Evolutionary conservation across 2,888 invertebrate species (phyloP), one percentile per base, ranked within the genome.

Genomic region (Heliconius sara): DNA sequence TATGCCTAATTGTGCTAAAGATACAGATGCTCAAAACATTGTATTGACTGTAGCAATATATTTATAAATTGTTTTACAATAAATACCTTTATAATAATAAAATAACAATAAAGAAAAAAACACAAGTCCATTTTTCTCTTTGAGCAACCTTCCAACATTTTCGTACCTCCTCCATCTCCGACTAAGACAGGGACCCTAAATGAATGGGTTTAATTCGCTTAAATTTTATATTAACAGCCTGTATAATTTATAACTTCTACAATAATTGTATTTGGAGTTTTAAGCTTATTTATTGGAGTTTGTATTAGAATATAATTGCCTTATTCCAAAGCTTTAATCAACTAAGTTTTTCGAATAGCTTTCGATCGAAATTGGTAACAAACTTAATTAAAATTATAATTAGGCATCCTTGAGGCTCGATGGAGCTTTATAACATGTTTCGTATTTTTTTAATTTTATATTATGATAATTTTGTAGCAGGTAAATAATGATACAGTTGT

Each of bases 161-260:
- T 91, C 85, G 79, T 84, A 85, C 74, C 85, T 91, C 88, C 81
- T 22, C 13, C 84, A 89, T 89, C 87, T 88, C 90, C 88, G 91
- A 88, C 89, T 89, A 90, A 91, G 91, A 92, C 91, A 91, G 90
- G 88, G 88, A 84, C 89, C 87, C 88, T 87, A 91, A 92, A 92
- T 90, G 91, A 92, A 92, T 88, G 91, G 92, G 88, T 92, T 93
- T 91, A 91, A 92, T 92, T 91, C 91, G 90, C 88, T 90, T 88
- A 91, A 85, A 85, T 83, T 83, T 84, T 84, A 80, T 83, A 84
- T 85, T 82, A 85, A 82, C 83, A 81, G 78, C 66, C 83, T 81
- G 81, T 79, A 80, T 83, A 83, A 83, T 85, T 85, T 82, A 82
- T 83, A 83, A 83, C 83, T 84, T 82, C 80, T 80, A 83, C 82